A percentile compares a stretch with the other conserved stretches of the same genome.
These are phyloP conservation scores for Oryzias woworae DNA, from an alignment of 2,113 vertebrate genomes.

Conservation along the genomic window DNA sequence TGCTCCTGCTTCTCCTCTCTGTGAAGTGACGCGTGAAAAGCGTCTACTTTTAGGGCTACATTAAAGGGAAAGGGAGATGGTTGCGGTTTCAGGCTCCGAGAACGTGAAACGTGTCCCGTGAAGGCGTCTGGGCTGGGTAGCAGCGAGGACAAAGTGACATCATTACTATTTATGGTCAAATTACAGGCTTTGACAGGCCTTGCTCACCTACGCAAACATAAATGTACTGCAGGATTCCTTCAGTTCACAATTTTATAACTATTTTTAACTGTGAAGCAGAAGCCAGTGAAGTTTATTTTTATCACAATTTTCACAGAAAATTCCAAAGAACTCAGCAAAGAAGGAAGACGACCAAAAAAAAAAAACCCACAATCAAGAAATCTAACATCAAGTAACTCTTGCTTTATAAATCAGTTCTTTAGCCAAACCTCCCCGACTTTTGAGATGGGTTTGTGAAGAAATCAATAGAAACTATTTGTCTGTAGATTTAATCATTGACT, in stretches of 20 bases:
- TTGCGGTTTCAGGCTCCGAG: constrained; percentile 18
- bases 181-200: constrained; percentile 59
- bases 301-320: too few species aligned
- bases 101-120: constrained; percentile 6
- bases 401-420: too few species aligned
- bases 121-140: constrained; percentile 19
- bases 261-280: constrained; percentile 51
- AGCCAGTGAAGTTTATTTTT: neutral
- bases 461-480: too few species aligned
- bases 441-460: too few species aligned
- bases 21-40: constrained; percentile 53
- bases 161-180: constrained; percentile 68
- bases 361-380: too few species aligned
- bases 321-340: too few species aligned
- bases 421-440: too few species aligned
- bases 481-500: too few species aligned
- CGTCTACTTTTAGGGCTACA: constrained; percentile 42
- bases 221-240: constrained; percentile 54
- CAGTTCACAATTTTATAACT: constrained; percentile 45
- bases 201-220: constrained; percentile 59
- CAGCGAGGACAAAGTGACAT: constrained; percentile 54
- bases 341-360: too few species aligned
- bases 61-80: constrained; percentile 45
- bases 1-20: constrained; percentile 47
- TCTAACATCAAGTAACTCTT: too few species aligned